Percentiles rank a stretch among this genome's conserved stretches.
phyloP scores from a whole-genome alignment of 2,113 vertebrate genomes.

The Toxostoma redivivum region DNA sequence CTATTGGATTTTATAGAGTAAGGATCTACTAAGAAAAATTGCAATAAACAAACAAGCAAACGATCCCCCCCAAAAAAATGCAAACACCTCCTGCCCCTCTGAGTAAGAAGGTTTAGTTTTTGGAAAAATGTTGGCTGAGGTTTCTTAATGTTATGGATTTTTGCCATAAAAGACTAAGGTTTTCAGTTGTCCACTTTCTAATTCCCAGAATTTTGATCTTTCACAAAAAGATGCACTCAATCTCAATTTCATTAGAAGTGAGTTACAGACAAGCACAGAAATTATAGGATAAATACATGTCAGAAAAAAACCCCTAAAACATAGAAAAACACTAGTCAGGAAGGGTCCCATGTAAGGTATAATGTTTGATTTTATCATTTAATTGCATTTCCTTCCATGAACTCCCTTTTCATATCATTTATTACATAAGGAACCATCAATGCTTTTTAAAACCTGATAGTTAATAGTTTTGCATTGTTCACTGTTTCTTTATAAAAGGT shows the following conservation, averaged over 20 bases:
- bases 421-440: neutral
- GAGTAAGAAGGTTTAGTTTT: neutral
- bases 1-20: neutral
- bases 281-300: neutral
- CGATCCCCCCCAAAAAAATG: accelerated
- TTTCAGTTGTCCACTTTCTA: neutral
- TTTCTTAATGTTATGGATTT: neutral
- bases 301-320: neutral
- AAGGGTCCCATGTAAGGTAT: neutral
- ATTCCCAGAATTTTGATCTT: neutral
- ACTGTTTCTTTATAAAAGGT: neutral
- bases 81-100: accelerated
- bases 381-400: neutral
- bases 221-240: neutral
- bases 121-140: neutral
- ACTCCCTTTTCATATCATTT: neutral
- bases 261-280: neutral
- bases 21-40: neutral
- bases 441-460: neutral
- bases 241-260: neutral
- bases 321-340: neutral
- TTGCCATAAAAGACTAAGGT: neutral
- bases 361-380: neutral
- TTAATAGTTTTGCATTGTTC: neutral
- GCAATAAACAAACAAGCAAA: neutral